Base-by-base conservation (phyloP, 1,140 invertebrate genomes). In the Eubasilissa regina region DNA sequence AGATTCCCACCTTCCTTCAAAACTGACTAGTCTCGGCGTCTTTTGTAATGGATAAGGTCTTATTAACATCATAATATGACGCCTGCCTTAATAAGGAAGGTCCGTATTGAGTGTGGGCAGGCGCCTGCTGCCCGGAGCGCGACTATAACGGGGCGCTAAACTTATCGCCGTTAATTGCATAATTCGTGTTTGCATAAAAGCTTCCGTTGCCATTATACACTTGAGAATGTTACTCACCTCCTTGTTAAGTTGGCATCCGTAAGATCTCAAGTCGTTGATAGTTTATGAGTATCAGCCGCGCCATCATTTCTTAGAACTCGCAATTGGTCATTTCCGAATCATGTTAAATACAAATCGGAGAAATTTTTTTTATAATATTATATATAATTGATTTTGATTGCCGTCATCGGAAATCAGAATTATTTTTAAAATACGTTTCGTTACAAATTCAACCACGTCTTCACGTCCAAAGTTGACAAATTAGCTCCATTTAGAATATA, bases 21-120 rank as follows among this genome's bases (percentile, higher is more conserved):
- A 17, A 11, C 12, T 15, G 47, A 55, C 35, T 9, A n/a, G 48
- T 12, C 51, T 44, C 45, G 51, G 53, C 21, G 13, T n/a, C 12
- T 43, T 58, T 35, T 44, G 58, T 56, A 70, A 75, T 64, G 58
- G 60, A 75, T 78, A 70, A 55, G 77, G 74, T 48, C 74, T 80
- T 80, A 80, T 77, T 80, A 80, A 75, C 60, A 77, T 80, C 76
- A 79, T 73, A 70, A 81, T 81, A 78, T 78, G 75, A 78, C 64
- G 77, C 45, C 73, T 44, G 60, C 15, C 58, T 73, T 81, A 79
- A 81, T 81, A 79, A 81, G 77, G 70, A 70, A 74, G 70, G 53
- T 55, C 70, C 53, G n/a, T 55, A 21, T 70, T 19, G 45, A 35
- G 70, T 9, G 45, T 48, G 44, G 66, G 66, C 10, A 21, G 15